These are phyloP conservation scores for Columba janthina DNA, from an alignment of 2,113 vertebrate species.

Conservation along the genomic window DNA sequence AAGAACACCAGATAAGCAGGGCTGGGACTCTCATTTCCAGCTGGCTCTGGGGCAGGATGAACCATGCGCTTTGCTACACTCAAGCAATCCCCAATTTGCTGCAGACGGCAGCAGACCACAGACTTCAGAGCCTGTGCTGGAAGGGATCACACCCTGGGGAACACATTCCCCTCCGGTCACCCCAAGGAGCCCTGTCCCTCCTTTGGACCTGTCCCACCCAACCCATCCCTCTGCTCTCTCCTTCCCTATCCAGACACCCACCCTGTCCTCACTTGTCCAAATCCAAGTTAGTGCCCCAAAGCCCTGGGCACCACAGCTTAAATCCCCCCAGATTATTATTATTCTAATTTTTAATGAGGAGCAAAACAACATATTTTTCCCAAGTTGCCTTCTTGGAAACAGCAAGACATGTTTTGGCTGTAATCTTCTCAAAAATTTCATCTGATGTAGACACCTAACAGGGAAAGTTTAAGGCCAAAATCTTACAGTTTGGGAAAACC, in stretches of 20 bases:
- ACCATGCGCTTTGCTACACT: not conserved
- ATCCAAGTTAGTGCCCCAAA: not conserved
- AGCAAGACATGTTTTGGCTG: not conserved
- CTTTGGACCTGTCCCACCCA: not conserved
- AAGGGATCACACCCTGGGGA: fast-evolving
- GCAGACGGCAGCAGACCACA: fast-evolving
- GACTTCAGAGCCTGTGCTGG: not conserved
- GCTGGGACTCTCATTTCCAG: not conserved
- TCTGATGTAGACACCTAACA: not conserved
- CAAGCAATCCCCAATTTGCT: not conserved
- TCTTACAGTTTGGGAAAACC: not conserved
- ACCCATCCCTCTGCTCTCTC: not conserved
- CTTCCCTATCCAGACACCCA: not conserved
- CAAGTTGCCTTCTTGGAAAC: not conserved
- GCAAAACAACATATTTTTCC: not conserved
- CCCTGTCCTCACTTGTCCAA: not conserved
- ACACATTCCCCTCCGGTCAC: not conserved
- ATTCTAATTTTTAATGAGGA: not conserved
- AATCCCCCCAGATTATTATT: not conserved
- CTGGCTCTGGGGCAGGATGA: fast-evolving
- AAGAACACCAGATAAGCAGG: not conserved
- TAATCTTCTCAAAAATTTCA: not conserved
- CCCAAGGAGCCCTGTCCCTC: not conserved
- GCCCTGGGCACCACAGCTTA: not conserved
- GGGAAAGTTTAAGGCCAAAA: not conserved